These are phyloP conservation scores for Propithecus deckenii DNA, from an alignment of 2,797 vertebrate genomes.

Conservation along the genomic window DNA sequence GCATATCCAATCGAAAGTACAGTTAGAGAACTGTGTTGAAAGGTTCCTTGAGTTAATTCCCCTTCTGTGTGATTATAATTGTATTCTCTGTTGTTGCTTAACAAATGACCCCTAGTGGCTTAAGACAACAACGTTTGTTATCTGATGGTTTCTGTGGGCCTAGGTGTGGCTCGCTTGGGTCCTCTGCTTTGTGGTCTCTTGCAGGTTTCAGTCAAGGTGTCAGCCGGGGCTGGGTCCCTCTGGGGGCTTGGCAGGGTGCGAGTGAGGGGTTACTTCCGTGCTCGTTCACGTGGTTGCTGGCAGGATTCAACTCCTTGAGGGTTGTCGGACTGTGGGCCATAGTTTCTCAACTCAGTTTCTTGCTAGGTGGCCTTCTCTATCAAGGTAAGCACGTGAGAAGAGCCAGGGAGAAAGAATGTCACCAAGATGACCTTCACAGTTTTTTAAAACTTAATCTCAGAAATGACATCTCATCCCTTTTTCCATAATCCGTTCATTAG, in stretches of 20 bases:
- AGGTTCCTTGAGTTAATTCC: not conserved
- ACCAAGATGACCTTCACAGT: not conserved
- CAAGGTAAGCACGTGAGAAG: not conserved
- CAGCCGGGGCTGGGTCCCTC: not conserved
- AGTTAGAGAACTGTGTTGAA: not conserved
- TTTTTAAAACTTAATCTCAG: not conserved
- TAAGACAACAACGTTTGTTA: not conserved
- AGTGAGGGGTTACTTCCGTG: not conserved
- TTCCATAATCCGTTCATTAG: no score
- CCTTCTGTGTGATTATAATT: not conserved
- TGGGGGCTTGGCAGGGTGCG: accelerated
- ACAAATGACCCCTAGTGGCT: not conserved
- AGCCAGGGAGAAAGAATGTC: not conserved
- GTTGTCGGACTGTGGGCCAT: not conserved
- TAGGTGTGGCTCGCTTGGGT: not conserved
- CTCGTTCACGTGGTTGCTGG: accelerated
- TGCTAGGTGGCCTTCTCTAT: not conserved
- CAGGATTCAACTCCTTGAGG: not conserved
- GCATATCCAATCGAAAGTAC: not conserved
- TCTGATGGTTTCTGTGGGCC: not conserved
- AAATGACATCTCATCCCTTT: not conserved
- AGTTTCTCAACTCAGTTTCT: not conserved
- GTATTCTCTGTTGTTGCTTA: not conserved
- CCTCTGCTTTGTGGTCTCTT: not conserved
- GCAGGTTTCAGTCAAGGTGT: not conserved